Evolutionary conservation across 2,888 invertebrate genomes (phyloP).

Genomic region (Xylocampa areola): DNA sequence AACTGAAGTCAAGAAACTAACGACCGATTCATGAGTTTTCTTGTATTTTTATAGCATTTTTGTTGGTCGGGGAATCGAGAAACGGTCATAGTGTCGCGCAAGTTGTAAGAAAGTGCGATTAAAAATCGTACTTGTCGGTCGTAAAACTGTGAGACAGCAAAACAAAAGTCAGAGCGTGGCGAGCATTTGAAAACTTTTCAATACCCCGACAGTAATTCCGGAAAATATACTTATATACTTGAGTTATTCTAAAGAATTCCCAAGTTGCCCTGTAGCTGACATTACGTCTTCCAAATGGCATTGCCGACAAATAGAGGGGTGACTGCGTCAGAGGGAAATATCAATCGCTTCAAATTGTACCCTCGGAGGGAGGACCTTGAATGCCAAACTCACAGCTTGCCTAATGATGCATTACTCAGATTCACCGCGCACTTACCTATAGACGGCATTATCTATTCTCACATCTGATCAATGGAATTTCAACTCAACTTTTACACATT

Average conservation of each 20-base stretch:
- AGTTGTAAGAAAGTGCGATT: slow-evolving; percentile 34
- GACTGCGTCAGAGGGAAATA: slow-evolving; percentile 69
- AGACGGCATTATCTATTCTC: slow-evolving; percentile 46
- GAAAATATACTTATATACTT: slow-evolving; percentile 42
- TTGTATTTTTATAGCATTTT: slow-evolving; percentile 25
- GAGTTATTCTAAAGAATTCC: slow-evolving; percentile 60
- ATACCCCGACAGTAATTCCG: slow-evolving; percentile 20
- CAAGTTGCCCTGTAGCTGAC: slow-evolving; percentile 58
- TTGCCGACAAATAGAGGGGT: slow-evolving; percentile 63
- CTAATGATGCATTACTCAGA: slow-evolving; percentile 76
- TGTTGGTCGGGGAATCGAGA: slow-evolving; percentile 14
- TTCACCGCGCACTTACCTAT: slow-evolving; percentile 68
- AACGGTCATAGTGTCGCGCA: slow-evolving; percentile 21
- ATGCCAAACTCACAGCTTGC: slow-evolving; percentile 76
- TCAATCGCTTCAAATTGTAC: slow-evolving; percentile 75
- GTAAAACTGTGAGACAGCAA: slow-evolving; percentile 20
- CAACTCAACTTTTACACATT: slow-evolving; percentile 1
- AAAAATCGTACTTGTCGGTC: slow-evolving; percentile 30
- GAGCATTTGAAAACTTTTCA: slow-evolving; percentile 21
- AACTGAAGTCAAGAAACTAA: slow-evolving; percentile 4
- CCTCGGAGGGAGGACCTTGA: slow-evolving; percentile 74
- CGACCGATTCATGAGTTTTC: background rate
- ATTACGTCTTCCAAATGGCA: slow-evolving; percentile 66
- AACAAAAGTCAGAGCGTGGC: slow-evolving; percentile 9
- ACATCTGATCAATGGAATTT: slow-evolving; percentile 16